These are phyloP conservation scores for Dendronephthya gigantea DNA, from an alignment of 64 coral and sea anemone genomes.

Conservation along the genomic window DNA sequence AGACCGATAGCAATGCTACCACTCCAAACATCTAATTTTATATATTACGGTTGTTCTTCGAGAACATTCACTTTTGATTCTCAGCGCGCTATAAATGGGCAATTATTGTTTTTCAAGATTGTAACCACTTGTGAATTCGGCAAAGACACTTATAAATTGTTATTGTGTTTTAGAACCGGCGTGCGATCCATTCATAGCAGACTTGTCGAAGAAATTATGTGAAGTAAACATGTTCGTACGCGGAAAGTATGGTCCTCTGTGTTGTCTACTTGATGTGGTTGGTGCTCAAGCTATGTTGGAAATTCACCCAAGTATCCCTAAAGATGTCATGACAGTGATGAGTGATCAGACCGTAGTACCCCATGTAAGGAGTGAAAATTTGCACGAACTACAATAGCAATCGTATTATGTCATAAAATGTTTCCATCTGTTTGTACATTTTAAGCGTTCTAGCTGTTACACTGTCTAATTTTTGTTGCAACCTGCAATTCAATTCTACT, in stretches of 20 bases:
- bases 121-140: too few species aligned
- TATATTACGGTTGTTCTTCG: too few species aligned
- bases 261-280: slow-evolving; percentile 54
- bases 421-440: too few species aligned
- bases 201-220: slow-evolving; percentile 44
- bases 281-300: slow-evolving; percentile 52
- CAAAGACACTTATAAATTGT: not conserved
- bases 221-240: slow-evolving; percentile 59
- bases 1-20: too few species aligned
- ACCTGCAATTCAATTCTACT: too few species aligned
- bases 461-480: too few species aligned
- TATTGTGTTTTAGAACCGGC: slow-evolving; percentile 31
- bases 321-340: slow-evolving; percentile 48
- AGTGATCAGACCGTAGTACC: slow-evolving; percentile 57
- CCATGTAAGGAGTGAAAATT: slow-evolving; percentile 51
- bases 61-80: too few species aligned
- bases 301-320: slow-evolving; percentile 54
- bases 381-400: not conserved
- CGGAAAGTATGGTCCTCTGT: slow-evolving; percentile 85
- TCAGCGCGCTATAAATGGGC: too few species aligned
- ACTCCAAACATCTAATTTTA: too few species aligned
- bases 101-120: too few species aligned
- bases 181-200: slow-evolving; percentile 47
- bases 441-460: too few species aligned
- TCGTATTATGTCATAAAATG: not conserved